phyloP scores from a whole-genome alignment of 2,888 invertebrate species.

The Sclerodermus sp. region DNA sequence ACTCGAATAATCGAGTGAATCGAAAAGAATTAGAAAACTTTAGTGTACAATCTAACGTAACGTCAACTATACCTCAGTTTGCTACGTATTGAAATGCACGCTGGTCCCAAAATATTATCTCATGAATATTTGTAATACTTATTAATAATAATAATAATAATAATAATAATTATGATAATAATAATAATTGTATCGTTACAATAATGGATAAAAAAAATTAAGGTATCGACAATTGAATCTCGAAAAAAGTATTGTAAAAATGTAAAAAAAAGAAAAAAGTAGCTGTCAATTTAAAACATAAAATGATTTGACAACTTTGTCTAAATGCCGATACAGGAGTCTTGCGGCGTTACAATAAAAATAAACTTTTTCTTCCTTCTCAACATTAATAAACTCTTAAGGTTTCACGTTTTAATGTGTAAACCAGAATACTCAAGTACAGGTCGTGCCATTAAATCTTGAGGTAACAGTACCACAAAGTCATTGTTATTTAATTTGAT shows the following conservation, averaged over 20 bases:
- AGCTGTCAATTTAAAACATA: too few relatives aligned
- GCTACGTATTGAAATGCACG: conserved; percentile 12
- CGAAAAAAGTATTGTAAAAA: too few relatives aligned
- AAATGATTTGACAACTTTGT: neutral
- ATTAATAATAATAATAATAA: conserved; percentile 5
- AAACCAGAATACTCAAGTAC: neutral
- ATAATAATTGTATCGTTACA: neutral
- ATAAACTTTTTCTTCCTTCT: conserved; percentile 26
- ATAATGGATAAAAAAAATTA: neutral
- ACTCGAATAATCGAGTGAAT: neutral
- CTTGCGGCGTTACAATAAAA: conserved; percentile 20
- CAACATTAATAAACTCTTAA: conserved; percentile 39
- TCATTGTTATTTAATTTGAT: too few relatives aligned
- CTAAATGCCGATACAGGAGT: conserved; percentile 29
- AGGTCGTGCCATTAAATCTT: too few relatives aligned
- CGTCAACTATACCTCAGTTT: neutral
- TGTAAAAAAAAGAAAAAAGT: too few relatives aligned
- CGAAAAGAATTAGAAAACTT: neutral
- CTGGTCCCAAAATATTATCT: conserved; percentile 29
- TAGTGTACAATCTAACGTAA: neutral
- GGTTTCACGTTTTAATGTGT: conserved; percentile 9
- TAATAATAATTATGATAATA: neutral
- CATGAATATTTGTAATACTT: conserved; percentile 1
- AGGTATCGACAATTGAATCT: neutral
- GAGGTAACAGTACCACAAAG: too few relatives aligned